phyloP scores from a whole-genome alignment of 2,113 vertebrate species.

The Pelodiscus sinensis region DNA sequence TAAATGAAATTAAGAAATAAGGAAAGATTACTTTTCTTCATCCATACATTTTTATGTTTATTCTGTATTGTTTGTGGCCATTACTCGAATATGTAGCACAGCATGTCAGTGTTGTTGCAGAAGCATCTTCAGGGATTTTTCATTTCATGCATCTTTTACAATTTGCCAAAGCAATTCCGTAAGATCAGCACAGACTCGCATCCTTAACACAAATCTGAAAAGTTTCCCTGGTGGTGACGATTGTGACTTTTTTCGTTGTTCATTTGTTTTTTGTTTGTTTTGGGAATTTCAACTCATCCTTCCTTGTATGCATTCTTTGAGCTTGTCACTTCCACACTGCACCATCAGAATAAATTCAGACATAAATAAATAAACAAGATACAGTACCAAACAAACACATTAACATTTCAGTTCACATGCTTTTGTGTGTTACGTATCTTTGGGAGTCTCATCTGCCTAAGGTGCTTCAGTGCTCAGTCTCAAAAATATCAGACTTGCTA shows the following conservation, averaged over 20 bases:
- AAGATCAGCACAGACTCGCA: not conserved
- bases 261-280: not conserved
- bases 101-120: slow-evolving; percentile 19
- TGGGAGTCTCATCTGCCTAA: not conserved
- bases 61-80: slow-evolving; percentile 35
- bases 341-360: not conserved
- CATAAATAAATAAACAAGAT: not conserved
- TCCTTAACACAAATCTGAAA: slow-evolving; percentile 27
- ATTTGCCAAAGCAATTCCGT: not conserved
- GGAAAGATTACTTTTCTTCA: not conserved
- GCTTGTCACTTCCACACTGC: not conserved
- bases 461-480: not conserved
- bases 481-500: not conserved
- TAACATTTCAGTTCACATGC: not conserved
- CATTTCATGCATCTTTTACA: slow-evolving; percentile 53
- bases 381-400: not conserved
- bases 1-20: not conserved
- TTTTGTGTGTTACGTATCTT: not conserved
- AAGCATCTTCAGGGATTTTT: slow-evolving; percentile 31
- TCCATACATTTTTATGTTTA: not conserved
- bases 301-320: not conserved
- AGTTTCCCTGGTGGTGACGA: not conserved
- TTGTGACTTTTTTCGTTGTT: not conserved
- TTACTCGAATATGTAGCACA: slow-evolving; percentile 24
- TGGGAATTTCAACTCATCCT: not conserved